Percentiles rank a stretch among this genome's conserved stretches.
These are phyloP conservation scores for Aphrophora alni DNA, from an alignment of 2,888 invertebrate species.

Conservation along the genomic window DNA sequence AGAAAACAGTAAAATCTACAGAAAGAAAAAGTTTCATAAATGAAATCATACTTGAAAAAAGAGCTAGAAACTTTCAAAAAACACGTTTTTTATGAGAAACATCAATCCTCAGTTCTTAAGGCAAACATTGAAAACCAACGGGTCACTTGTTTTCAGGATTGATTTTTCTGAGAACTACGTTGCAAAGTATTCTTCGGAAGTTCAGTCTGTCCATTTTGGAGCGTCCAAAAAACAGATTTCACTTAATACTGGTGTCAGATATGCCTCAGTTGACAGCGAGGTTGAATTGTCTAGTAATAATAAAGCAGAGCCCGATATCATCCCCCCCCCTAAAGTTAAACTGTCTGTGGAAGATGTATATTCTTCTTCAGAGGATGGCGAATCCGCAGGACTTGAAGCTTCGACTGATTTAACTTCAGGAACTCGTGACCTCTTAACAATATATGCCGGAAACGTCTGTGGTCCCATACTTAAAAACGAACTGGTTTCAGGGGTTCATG, in stretches of 20 bases:
- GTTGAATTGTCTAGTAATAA: too few species aligned
- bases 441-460: too few species aligned
- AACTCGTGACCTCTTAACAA: too few species aligned
- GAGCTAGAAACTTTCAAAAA: background rate
- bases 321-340: too few species aligned
- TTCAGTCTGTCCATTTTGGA: slow-evolving; percentile 17
- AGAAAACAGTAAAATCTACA: background rate
- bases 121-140: background rate
- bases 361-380: too few species aligned
- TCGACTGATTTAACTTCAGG: too few species aligned
- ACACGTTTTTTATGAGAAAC: background rate
- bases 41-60: background rate
- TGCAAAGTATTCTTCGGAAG: background rate
- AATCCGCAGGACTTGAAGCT: too few species aligned
- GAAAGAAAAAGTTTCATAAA: background rate
- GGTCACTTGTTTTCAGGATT: background rate
- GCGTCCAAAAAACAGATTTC: slow-evolving; percentile 8
- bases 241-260: background rate
- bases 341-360: too few species aligned
- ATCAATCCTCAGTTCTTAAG: background rate
- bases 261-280: too few species aligned
- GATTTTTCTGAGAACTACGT: slow-evolving; percentile 22
- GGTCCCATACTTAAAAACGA: too few species aligned
- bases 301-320: too few species aligned
- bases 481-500: too few species aligned